Evolutionary conservation across 2,797 vertebrate species (phyloP).

Genomic region (Sebastes itinus): DNA sequence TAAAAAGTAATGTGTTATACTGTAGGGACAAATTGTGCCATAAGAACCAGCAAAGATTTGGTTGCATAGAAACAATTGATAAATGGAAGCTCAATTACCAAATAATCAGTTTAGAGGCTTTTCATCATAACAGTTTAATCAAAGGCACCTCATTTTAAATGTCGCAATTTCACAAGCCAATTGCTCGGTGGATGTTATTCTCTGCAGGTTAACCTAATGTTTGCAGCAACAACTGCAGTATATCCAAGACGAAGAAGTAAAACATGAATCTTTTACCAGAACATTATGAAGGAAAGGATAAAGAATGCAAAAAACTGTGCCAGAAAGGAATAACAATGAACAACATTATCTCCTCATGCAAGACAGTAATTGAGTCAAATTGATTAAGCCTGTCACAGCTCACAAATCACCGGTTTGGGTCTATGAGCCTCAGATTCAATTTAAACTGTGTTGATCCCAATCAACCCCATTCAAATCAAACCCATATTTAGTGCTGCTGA

Average conservation of each 20-base stretch:
- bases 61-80: constrained; percentile 11
- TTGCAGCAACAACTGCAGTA: neutral
- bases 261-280: neutral
- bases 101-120: constrained; percentile 55
- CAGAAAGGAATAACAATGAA: constrained; percentile 29
- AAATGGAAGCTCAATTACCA: constrained; percentile 41
- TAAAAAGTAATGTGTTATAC: neutral
- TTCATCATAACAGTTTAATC: constrained; percentile 50
- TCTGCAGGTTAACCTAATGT: constrained; percentile 4
- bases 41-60: constrained; percentile 15
- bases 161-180: constrained; percentile 44
- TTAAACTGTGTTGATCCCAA: constrained; percentile 56
- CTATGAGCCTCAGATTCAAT: constrained; percentile 54
- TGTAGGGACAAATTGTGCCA: neutral
- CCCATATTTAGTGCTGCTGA: constrained; percentile 24
- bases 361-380: constrained; percentile 68
- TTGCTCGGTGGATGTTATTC: constrained; percentile 39
- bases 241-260: neutral
- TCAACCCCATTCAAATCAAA: constrained; percentile 48
- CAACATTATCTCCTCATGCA: constrained; percentile 37
- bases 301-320: constrained; percentile 7
- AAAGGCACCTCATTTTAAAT: constrained; percentile 54
- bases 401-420: constrained; percentile 56
- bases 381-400: constrained; percentile 73
- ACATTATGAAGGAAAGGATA: neutral